Evolutionary conservation across 2,888 invertebrate genomes (phyloP).

Genomic region (Disparrhopalites patrizii): DNA sequence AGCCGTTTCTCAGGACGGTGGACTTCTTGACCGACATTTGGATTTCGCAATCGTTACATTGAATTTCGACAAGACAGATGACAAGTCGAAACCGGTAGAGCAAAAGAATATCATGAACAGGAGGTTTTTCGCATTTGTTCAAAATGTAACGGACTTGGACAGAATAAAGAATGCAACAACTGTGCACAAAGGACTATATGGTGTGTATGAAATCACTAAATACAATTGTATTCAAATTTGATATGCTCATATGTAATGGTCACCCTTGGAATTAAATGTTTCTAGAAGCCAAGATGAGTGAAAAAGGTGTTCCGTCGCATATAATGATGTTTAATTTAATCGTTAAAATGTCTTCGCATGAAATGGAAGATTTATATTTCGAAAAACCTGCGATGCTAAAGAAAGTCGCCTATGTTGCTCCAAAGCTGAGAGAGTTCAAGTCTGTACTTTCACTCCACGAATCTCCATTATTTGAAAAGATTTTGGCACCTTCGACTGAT

Average conservation of each 20-base stretch:
- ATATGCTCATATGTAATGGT: neutral
- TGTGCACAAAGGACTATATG: slow-evolving; percentile 6
- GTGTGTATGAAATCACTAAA: neutral
- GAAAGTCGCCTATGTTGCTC: slow-evolving; percentile 30
- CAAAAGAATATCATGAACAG: neutral
- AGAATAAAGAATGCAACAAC: neutral
- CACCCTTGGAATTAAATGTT: neutral
- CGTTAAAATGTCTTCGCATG: neutral
- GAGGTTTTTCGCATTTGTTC: neutral
- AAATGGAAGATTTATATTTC: neutral
- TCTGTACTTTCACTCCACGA: slow-evolving; percentile 25
- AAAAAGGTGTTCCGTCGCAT: neutral
- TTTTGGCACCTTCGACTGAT: slow-evolving; percentile 24
- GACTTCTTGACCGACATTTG: neutral
- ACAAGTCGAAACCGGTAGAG: neutral
- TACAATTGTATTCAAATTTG: neutral
- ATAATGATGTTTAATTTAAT: neutral
- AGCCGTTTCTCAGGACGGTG: neutral
- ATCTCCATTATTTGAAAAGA: slow-evolving; percentile 21
- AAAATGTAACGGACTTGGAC: neutral
- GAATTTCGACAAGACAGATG: neutral
- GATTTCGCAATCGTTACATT: slow-evolving; percentile 7
- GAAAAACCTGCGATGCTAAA: slow-evolving; percentile 7
- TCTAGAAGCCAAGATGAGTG: neutral
- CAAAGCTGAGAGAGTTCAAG: slow-evolving; percentile 39